phyloP scores from a whole-genome alignment of 2,797 vertebrate genomes.

The Takifugu rubripes region DNA sequence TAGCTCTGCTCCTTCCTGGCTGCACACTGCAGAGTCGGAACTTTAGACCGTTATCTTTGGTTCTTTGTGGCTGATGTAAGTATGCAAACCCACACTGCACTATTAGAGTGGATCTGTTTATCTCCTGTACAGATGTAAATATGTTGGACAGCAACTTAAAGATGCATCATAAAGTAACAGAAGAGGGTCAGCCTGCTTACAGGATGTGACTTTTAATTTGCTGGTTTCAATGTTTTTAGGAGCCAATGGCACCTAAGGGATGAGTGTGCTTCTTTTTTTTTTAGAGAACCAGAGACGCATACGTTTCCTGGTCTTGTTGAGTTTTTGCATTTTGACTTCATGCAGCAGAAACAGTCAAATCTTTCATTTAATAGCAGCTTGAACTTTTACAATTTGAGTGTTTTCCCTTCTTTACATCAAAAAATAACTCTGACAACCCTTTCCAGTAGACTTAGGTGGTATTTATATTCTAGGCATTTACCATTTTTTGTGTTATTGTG shows the following conservation, averaged over 20 bases:
- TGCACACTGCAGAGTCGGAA: slow-evolving; percentile 23
- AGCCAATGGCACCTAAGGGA: slow-evolving; percentile 32
- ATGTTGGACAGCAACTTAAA: not conserved
- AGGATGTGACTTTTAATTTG: slow-evolving; percentile 44
- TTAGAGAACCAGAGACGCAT: slow-evolving; percentile 28
- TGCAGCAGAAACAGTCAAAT: not conserved
- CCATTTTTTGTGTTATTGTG: too few species aligned
- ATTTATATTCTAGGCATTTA: too few species aligned
- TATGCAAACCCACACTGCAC: slow-evolving; percentile 27
- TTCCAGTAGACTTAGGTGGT: too few species aligned
- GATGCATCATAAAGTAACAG: too few species aligned
- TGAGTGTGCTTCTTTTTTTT: slow-evolving; percentile 12
- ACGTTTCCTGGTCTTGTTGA: slow-evolving; percentile 37
- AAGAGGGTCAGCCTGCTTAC: slow-evolving; percentile 8
- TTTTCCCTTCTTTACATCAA: too few species aligned
- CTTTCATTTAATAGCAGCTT: slow-evolving; percentile 3
- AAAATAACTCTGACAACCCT: too few species aligned
- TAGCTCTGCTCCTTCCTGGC: slow-evolving; percentile 12
- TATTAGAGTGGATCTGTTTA: not conserved
- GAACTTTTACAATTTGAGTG: slow-evolving; percentile 1
- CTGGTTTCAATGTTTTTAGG: slow-evolving; percentile 30
- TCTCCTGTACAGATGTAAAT: slow-evolving; percentile 5
- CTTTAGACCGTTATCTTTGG: slow-evolving; percentile 11
- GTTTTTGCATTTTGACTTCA: slow-evolving; percentile 26
- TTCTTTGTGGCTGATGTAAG: slow-evolving; percentile 62